Conservation (phyloP, 1,140 invertebrate species). For the Ptiloglossa arizonensis region DNA sequence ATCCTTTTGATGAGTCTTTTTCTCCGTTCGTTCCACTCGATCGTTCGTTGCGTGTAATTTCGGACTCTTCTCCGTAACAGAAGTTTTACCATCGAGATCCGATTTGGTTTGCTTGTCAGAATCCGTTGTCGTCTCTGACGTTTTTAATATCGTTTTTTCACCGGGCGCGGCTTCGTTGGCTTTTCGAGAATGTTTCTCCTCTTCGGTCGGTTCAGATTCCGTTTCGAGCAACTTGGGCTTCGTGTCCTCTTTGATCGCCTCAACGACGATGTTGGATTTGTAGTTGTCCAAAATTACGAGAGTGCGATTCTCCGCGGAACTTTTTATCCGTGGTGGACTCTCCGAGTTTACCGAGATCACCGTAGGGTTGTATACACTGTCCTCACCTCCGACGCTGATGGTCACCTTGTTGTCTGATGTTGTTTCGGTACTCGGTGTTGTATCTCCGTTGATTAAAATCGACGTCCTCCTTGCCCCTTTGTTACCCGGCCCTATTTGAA, state of each 20-base stretch:
- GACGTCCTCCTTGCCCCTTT: slow-evolving; percentile 85
- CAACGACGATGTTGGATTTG: slow-evolving; percentile 78
- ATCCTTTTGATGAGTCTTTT: slow-evolving; percentile 48
- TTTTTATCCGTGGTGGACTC: slow-evolving; percentile 67
- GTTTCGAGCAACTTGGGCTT: slow-evolving; percentile 2
- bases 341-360: slow-evolving; percentile 78
- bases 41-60: slow-evolving; percentile 19
- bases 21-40: slow-evolving; percentile 17
- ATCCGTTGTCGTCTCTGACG: neutral
- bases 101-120: slow-evolving; percentile 26
- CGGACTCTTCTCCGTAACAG: neutral
- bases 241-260: slow-evolving; percentile 45
- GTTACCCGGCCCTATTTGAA: slow-evolving; percentile 82
- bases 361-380: slow-evolving; percentile 78
- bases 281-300: slow-evolving; percentile 80
- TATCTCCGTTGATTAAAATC: slow-evolving; percentile 88
- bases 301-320: slow-evolving; percentile 74
- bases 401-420: slow-evolving; percentile 79
- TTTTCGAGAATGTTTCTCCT: neutral
- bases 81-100: slow-evolving; percentile 18
- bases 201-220: neutral
- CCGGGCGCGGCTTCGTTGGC: neutral
- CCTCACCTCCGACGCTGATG: slow-evolving; percentile 79
- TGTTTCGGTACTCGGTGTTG: slow-evolving; percentile 84
- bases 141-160: neutral